Percentiles rank a stretch among this genome's conserved stretches.
These are phyloP conservation scores for Calephelis virginiensis DNA, from an alignment of 1,140 invertebrate species.

Conservation along the genomic window DNA sequence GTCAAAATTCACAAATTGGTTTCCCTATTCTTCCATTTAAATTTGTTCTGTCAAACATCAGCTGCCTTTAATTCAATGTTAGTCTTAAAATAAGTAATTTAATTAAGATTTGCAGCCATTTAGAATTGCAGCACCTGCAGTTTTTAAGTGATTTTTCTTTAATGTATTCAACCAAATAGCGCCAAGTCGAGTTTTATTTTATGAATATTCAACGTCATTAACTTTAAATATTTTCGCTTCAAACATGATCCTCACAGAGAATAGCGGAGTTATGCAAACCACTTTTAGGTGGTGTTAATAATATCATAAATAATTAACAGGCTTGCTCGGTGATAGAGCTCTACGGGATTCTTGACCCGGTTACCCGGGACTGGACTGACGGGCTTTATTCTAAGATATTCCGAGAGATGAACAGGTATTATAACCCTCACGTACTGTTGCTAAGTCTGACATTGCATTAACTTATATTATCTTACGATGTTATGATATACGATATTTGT, in stretches of 20 bases:
- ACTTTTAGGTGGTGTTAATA: slow-evolving; percentile 19
- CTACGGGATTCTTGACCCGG: slow-evolving; percentile 92
- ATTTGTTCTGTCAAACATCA: no score
- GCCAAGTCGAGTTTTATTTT: background rate
- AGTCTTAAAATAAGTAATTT: no score
- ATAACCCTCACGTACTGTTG: background rate
- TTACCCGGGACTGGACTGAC: slow-evolving; percentile 94
- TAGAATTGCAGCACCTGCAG: background rate
- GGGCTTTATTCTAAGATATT: slow-evolving; percentile 94
- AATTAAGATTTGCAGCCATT: no score
- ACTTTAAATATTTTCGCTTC: slow-evolving; percentile 1
- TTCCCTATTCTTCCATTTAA: no score
- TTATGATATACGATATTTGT: no score
- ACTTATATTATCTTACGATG: background rate
- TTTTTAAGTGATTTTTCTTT: background rate
- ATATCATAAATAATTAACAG: slow-evolving; percentile 58
- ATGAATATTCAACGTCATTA: slow-evolving; percentile 10
- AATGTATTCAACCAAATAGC: background rate
- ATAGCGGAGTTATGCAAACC: slow-evolving; percentile 8
- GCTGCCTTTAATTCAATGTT: no score
- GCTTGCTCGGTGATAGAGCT: slow-evolving; percentile 92
- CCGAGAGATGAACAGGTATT: slow-evolving; percentile 89
- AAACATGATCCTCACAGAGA: background rate
- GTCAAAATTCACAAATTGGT: no score
- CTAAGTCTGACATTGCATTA: background rate